A percentile compares a stretch with the other conserved stretches of the same genome.
Evolutionary conservation across 2,113 vertebrate genomes (phyloP).

Genomic region (Hippocampus comes): DNA sequence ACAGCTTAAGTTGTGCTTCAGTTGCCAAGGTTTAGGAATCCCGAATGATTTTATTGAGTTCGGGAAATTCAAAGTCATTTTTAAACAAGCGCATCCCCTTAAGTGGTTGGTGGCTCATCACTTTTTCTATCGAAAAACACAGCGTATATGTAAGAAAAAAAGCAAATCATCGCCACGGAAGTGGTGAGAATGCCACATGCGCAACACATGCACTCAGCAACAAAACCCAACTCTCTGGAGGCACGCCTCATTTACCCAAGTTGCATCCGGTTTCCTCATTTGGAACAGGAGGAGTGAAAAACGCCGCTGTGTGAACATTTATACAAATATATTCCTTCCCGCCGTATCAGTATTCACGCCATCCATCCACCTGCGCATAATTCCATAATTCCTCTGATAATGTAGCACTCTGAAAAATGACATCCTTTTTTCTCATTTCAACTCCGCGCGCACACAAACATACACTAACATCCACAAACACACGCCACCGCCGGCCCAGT

Average conservation of each 20-base stretch:
- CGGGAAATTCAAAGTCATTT: neutral
- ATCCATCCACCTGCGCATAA: constrained; percentile 55
- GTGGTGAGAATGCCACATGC: constrained; percentile 7
- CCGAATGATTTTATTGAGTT: neutral
- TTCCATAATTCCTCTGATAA: constrained; percentile 59
- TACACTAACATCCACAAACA: constrained; percentile 3
- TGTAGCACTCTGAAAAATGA: constrained; percentile 55
- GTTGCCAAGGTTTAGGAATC: neutral
- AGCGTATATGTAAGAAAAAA: neutral
- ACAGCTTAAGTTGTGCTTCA: neutral
- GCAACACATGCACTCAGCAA: constrained; percentile 17
- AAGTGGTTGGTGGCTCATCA: too few species aligned
- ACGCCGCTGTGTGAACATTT: constrained; percentile 31
- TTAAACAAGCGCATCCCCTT: neutral
- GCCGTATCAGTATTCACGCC: constrained; percentile 55
- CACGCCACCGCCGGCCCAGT: neutral
- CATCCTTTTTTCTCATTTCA: constrained; percentile 44
- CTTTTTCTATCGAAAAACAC: neutral
- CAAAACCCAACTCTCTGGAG: constrained; percentile 33
- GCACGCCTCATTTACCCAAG: constrained; percentile 49
- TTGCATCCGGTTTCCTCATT: constrained; percentile 53
- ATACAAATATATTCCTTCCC: constrained; percentile 47
- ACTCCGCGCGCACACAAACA: constrained; percentile 21
- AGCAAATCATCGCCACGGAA: constrained; percentile 17
- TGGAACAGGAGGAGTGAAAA: constrained; percentile 41